Base-by-base conservation (phyloP, 2,113 vertebrate species). In the Hiodon alosoides region DNA sequence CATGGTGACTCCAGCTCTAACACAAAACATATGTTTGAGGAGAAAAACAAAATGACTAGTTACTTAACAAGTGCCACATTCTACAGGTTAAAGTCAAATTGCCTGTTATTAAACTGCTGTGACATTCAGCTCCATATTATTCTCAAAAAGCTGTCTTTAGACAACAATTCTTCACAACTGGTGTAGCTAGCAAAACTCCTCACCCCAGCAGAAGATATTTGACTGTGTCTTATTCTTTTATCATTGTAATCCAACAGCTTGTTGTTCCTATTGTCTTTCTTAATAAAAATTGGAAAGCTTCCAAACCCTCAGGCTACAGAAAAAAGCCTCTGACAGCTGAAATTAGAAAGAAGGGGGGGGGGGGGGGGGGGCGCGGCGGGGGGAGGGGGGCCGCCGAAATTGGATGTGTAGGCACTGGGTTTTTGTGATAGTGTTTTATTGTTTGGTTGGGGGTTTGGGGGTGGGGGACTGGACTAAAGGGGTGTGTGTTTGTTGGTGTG, bases 231-330 rank as follows among this genome's bases (percentile, higher is more conserved):
- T 77, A 67, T 72, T 67, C 64, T 57, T 77, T 71, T 52, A 71
- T 77, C 70, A 73, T 52, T 50, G 76, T 73, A 73, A 72, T 67
- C 65, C 57, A 77, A 77, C 11, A 72, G 55, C 51, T 67, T 13
- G 16, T 54, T 46, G 58, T 10, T 60, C 54, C 55, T 47, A 77
- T 77, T 77, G 64, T 77, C 14, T 60, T 57, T 46, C 55, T 54
- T 68, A 65, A 73, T 68, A 69, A 66, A 72, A 66, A 51, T 62
- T 77, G 76, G 69, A 14, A 59, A 55, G 62, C 4, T n/a, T 67
- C 55, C 71, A n/a, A 71, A 57, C 7, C 31, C 76, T 61, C 71
- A 10, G 17, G 70, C 70, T 58, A 73, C 54, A 52, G 65, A 72
- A 54, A 73, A 16, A 70, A 73, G 71, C 64, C 16, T 67, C 64